Percentiles rank a stretch among this genome's conserved stretches.
Evolutionary conservation across 2,888 invertebrate species (phyloP).

Genomic region (Itoplectis maculator): DNA sequence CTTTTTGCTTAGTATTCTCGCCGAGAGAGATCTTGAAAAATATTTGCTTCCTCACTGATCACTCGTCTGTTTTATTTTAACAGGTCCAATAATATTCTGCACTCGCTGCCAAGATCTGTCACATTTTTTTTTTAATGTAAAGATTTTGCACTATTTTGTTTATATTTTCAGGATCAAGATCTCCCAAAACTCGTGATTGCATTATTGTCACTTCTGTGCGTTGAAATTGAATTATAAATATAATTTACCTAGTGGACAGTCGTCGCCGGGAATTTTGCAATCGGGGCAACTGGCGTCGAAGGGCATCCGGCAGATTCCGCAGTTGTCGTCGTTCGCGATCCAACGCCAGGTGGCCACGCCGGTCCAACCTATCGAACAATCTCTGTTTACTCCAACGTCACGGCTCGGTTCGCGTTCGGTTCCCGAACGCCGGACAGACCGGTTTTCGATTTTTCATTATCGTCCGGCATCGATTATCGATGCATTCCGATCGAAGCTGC

Average conservation of each 20-base stretch:
- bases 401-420: no score
- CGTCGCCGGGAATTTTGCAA: slow-evolving; percentile 98
- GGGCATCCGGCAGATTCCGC: slow-evolving; percentile 99
- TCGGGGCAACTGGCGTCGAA: slow-evolving; percentile 99
- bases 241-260: slow-evolving; percentile 93
- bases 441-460: slow-evolving; percentile 15
- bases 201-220: no score
- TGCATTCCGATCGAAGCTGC: slow-evolving; percentile 7
- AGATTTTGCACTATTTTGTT: no score
- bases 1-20: background rate
- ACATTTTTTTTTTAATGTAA: no score
- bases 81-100: no score
- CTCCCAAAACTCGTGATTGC: no score
- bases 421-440: slow-evolving; percentile 32
- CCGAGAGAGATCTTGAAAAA: no score
- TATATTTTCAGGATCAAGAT: no score
- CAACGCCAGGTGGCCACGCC: slow-evolving; percentile 99
- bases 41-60: no score
- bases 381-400: background rate
- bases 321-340: slow-evolving; percentile 99
- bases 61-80: no score
- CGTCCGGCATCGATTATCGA: slow-evolving; percentile 56
- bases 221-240: background rate
- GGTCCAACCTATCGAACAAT: slow-evolving; percentile 90
- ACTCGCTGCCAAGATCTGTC: no score